A percentile compares a stretch with the other conserved stretches of the same genome.
Evolutionary conservation across 2,113 vertebrate species (phyloP).

Genomic region (Thunnus thynnus): DNA sequence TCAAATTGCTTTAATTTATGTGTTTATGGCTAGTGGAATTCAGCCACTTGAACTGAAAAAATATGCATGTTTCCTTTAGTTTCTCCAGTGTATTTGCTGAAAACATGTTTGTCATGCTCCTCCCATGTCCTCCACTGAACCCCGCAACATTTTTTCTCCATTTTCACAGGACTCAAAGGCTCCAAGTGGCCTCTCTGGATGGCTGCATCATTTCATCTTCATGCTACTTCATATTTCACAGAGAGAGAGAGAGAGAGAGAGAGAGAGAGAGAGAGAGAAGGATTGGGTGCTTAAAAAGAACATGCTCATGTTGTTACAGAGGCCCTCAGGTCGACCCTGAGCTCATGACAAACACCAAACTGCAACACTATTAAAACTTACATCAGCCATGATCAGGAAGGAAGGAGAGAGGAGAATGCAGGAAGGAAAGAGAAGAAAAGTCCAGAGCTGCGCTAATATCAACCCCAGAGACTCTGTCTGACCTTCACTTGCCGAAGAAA

Average conservation of each 20-base stretch:
- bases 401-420: conserved; percentile 17
- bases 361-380: conserved; percentile 31
- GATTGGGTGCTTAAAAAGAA: conserved; percentile 7
- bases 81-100: conserved; percentile 6
- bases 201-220: conserved; percentile 38
- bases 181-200: conserved; percentile 37
- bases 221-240: conserved; percentile 24
- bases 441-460: conserved; percentile 27
- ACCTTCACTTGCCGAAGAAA: conserved; percentile 39
- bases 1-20: neutral
- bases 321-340: conserved; percentile 16
- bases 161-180: conserved; percentile 9
- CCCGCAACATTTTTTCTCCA: conserved; percentile 11
- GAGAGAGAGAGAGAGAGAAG: too few species aligned
- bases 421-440: conserved; percentile 32
- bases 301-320: conserved; percentile 9
- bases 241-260: neutral
- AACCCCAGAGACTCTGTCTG: conserved; percentile 27
- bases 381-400: conserved; percentile 35
- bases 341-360: conserved; percentile 32
- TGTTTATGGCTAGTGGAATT: conserved; percentile 6
- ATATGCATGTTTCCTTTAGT: conserved; percentile 8
- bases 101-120: conserved; percentile 23
- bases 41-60: conserved; percentile 22
- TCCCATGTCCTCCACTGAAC: conserved; percentile 54